Percentiles rank a stretch among this genome's conserved stretches.
These are phyloP conservation scores for Chorisops tibialis DNA, from an alignment of 2,888 invertebrate species.

Conservation along the genomic window DNA sequence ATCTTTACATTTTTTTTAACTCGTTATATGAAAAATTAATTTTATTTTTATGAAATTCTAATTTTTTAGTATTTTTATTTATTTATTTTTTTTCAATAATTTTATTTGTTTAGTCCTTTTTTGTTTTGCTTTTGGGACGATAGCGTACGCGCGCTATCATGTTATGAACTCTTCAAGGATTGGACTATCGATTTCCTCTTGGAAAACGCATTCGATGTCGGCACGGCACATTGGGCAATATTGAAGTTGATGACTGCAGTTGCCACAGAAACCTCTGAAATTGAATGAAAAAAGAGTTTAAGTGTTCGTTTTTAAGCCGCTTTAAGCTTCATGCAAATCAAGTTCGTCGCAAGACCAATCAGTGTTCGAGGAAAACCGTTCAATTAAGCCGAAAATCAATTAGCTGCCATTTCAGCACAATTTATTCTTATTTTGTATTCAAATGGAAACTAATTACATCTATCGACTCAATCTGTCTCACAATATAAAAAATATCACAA, in stretches of 20 bases:
- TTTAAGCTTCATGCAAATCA: too few relatives aligned
- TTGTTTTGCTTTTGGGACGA: background rate
- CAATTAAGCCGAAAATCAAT: too few relatives aligned
- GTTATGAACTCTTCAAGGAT: slow-evolving; percentile 33
- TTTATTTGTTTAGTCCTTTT: background rate
- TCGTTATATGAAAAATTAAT: background rate
- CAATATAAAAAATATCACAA: too few relatives aligned
- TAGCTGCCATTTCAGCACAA: background rate
- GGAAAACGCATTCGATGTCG: slow-evolving; percentile 39
- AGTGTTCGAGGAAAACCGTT: too few relatives aligned
- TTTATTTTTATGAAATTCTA: background rate
- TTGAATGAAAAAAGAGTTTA: slow-evolving; percentile 28
- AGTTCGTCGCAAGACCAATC: too few relatives aligned
- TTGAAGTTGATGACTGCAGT: slow-evolving; percentile 72
- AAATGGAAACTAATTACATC: too few relatives aligned
- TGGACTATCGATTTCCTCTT: slow-evolving; percentile 39
- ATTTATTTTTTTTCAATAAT: background rate
- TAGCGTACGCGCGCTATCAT: slow-evolving; percentile 26
- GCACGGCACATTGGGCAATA: slow-evolving; percentile 85
- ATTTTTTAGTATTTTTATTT: background rate
- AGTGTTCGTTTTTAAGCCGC: too few relatives aligned
- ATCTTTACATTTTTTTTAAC: too few relatives aligned
- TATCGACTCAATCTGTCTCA: too few relatives aligned
- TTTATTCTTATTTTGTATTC: too few relatives aligned
- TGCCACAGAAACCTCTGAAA: slow-evolving; percentile 78